A percentile compares a stretch with the other conserved stretches of the same genome.
These are phyloP conservation scores for Ips typographus DNA, from an alignment of 1,140 invertebrate genomes.

Conservation along the genomic window DNA sequence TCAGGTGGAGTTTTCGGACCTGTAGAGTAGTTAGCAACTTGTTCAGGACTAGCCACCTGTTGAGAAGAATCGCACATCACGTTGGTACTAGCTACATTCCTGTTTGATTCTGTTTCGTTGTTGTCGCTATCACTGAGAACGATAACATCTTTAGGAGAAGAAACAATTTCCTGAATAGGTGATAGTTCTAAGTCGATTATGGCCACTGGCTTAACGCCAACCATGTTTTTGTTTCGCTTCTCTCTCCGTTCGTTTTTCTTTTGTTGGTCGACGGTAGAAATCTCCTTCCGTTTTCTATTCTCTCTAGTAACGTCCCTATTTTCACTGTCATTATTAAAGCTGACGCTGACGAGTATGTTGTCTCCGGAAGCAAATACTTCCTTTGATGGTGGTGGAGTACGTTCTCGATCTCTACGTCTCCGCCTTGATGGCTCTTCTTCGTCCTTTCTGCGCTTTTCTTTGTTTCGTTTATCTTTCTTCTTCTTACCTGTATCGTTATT, in stretches of 20 bases:
- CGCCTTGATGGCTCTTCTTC: conserved; percentile 54
- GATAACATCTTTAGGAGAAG: conserved; percentile 77
- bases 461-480: conserved; percentile 57
- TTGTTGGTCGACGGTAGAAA: conserved; percentile 56
- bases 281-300: conserved; percentile 53
- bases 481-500: conserved; percentile 57
- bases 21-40: conserved; percentile 45
- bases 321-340: conserved; percentile 77
- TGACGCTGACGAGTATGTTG: conserved; percentile 88
- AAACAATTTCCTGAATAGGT: conserved; percentile 77
- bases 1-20: conserved; percentile 76
- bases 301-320: conserved; percentile 54
- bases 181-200: conserved; percentile 81
- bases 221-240: conserved; percentile 47
- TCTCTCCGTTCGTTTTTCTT: conserved; percentile 49
- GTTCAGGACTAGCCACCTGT: conserved; percentile 46
- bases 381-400: conserved; percentile 70
- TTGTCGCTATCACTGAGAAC: conserved; percentile 80
- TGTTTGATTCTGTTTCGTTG: conserved; percentile 53
- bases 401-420: conserved; percentile 56
- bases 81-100: conserved; percentile 31
- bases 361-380: conserved; percentile 90
- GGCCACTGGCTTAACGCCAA: conserved; percentile 72
- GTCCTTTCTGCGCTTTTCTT: conserved; percentile 53
- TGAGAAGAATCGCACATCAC: conserved; percentile 45